A percentile compares a stretch with the other conserved stretches of the same genome.
Evolutionary conservation across 2,888 invertebrate genomes (phyloP).

Genomic region (Tiphia femorata): DNA sequence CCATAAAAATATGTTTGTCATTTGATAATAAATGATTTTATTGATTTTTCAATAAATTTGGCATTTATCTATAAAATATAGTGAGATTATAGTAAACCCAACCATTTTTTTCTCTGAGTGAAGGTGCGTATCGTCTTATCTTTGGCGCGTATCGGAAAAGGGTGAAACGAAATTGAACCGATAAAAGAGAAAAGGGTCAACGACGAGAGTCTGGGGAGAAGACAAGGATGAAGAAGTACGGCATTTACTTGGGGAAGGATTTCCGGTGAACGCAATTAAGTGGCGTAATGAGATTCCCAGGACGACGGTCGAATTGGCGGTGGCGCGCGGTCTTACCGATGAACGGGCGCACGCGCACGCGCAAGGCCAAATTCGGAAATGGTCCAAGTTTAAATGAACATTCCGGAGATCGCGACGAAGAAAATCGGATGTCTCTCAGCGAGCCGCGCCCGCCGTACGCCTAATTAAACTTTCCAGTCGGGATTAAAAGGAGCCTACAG

Average conservation of each 20-base stretch:
- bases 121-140: too few species aligned
- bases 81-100: too few species aligned
- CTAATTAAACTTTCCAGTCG: constrained; percentile 45
- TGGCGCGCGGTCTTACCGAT: constrained; percentile 16
- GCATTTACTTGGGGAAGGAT: constrained; percentile 16
- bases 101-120: too few species aligned
- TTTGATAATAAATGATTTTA: too few species aligned
- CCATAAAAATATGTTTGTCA: too few species aligned
- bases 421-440: constrained; percentile 29
- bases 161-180: too few species aligned
- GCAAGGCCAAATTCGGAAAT: constrained; percentile 45
- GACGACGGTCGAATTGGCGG: constrained; percentile 16
- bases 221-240: constrained; percentile 5
- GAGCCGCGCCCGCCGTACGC: constrained; percentile 13
- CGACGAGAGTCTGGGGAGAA: background rate
- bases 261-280: constrained; percentile 41
- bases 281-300: constrained; percentile 44
- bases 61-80: too few species aligned
- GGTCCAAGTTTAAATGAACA: constrained; percentile 52
- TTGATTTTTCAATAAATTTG: too few species aligned
- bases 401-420: constrained; percentile 32
- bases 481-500: background rate
- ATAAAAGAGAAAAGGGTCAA: too few species aligned
- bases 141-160: too few species aligned
- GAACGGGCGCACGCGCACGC: too few species aligned